These are phyloP conservation scores for Pteropus rufus DNA, from an alignment of 2,797 vertebrate species.

Conservation along the genomic window DNA sequence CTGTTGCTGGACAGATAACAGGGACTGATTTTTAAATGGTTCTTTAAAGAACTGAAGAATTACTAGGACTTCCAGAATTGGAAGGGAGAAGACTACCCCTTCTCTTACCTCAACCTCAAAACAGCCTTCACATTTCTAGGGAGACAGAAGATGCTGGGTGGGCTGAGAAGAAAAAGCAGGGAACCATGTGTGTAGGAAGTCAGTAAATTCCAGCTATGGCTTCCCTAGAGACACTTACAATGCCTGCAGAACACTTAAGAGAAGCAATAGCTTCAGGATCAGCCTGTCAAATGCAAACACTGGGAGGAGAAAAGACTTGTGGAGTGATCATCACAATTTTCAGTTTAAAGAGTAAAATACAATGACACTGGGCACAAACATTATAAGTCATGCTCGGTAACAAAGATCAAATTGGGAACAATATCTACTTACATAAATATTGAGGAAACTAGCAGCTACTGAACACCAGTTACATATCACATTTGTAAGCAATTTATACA, in stretches of 20 bases:
- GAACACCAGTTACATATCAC: not conserved
- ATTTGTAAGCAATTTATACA: not conserved
- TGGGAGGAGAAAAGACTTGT: not conserved
- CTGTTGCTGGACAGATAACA: not conserved
- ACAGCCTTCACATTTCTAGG: not conserved
- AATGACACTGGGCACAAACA: not conserved
- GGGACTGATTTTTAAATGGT: not conserved
- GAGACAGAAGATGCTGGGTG: not conserved
- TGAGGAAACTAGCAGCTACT: not conserved
- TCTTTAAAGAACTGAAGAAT: not conserved
- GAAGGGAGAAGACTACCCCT: fast-evolving
- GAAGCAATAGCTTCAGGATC: not conserved
- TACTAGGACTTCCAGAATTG: not conserved
- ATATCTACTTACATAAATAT: not conserved
- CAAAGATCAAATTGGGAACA: not conserved
- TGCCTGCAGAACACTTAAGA: not conserved
- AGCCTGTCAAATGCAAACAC: not conserved
- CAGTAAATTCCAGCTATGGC: not conserved
- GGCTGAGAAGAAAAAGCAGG: not conserved
- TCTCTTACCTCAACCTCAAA: not conserved
- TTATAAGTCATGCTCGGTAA: not conserved
- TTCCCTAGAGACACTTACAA: too few species aligned
- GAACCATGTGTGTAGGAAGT: fast-evolving
- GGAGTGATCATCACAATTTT: not conserved
- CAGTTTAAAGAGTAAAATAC: not conserved